These are phyloP conservation scores for Brachionus paranguensis DNA, from an alignment of 1,140 invertebrate species.

Conservation along the genomic window DNA sequence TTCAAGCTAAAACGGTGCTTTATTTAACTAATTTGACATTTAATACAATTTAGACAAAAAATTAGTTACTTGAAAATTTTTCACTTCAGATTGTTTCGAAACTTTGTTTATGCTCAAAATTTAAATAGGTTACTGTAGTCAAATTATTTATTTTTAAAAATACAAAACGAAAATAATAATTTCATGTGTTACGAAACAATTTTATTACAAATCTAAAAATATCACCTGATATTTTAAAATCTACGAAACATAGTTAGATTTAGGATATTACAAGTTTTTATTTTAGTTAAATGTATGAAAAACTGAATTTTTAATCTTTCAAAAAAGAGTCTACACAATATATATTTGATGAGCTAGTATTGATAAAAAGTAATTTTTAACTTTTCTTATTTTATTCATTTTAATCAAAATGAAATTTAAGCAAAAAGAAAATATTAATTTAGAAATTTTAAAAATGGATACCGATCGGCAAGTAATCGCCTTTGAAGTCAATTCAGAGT, in stretches of 20 bases:
- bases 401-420: not conserved
- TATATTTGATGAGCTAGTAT: not conserved
- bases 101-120: not conserved
- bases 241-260: no score
- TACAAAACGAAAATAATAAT: not conserved
- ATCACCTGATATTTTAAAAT: not conserved
- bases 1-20: not conserved
- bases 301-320: not conserved
- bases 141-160: not conserved
- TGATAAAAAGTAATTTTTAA: not conserved
- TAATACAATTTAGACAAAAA: not conserved
- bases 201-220: not conserved
- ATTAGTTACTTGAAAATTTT: not conserved
- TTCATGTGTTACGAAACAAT: not conserved
- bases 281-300: not conserved
- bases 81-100: not conserved
- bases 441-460: not conserved
- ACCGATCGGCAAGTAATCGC: not conserved
- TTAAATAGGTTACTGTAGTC: not conserved
- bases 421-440: not conserved
- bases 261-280: not conserved
- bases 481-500: not conserved
- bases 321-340: not conserved
- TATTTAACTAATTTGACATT: not conserved
- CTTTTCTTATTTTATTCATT: not conserved